Evolutionary conservation across 1,140 invertebrate genomes (phyloP).

Genomic region (Drosophila sp.): DNA sequence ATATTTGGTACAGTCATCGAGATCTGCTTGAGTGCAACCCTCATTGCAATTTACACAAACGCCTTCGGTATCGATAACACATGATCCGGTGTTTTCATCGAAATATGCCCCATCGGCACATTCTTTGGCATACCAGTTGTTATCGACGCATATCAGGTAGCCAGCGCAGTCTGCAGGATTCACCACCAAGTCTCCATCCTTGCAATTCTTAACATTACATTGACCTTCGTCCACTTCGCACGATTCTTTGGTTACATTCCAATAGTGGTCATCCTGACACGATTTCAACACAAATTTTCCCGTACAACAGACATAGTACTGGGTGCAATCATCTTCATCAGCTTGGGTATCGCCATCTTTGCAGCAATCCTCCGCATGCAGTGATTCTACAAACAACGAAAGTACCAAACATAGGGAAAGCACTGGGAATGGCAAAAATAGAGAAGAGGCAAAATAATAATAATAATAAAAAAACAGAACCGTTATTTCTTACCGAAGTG

Average conservation of each 20-base stretch:
- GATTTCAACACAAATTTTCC: conserved; percentile 52
- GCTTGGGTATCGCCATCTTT: conserved; percentile 42
- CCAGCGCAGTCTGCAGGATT: conserved; percentile 40
- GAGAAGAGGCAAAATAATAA: background rate
- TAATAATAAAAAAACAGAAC: background rate
- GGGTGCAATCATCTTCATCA: conserved; percentile 47
- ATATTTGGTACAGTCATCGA: conserved; percentile 25
- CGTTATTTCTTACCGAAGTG: conserved; percentile 42
- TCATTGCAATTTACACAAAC: conserved; percentile 24
- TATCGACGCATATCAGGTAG: conserved; percentile 21
- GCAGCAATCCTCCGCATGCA: conserved; percentile 50
- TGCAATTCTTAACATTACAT: conserved; percentile 27
- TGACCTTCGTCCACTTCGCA: conserved; percentile 22
- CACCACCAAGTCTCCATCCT: conserved; percentile 17
- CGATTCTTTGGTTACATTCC: background rate
- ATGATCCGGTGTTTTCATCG: background rate
- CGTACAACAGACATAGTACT: conserved; percentile 49
- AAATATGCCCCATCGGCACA: conserved; percentile 13
- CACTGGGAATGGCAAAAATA: conserved; percentile 13
- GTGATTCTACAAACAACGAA: conserved; percentile 26
- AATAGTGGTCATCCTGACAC: conserved; percentile 41
- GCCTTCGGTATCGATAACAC: background rate
- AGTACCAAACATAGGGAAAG: conserved; percentile 29
- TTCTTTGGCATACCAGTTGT: background rate
- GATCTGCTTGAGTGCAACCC: background rate